phyloP scores from a whole-genome alignment of 2,888 invertebrate genomes.

The Hirtodrosophila duncani region DNA sequence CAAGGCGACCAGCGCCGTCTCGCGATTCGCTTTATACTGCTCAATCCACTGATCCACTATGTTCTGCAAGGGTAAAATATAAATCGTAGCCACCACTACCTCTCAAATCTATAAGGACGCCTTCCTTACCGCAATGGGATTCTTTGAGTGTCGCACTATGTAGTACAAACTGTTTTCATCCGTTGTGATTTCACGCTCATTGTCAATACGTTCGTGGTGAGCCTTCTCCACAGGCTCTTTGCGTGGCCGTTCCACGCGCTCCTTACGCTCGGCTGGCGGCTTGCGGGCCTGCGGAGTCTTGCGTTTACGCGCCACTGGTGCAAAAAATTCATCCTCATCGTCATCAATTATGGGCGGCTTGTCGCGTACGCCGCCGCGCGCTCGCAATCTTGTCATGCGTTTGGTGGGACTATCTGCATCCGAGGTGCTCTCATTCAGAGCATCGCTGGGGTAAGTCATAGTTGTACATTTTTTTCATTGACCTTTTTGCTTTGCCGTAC shows the following conservation, averaged over 20 bases:
- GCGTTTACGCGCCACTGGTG: conserved; percentile 75
- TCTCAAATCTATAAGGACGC: background rate
- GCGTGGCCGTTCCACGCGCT: conserved; percentile 76
- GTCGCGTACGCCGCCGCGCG: conserved; percentile 79
- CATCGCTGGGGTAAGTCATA: conserved; percentile 62
- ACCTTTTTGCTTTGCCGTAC: conserved; percentile 59
- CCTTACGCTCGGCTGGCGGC: conserved; percentile 70
- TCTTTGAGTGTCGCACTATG: conserved; percentile 89
- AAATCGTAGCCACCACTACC: background rate
- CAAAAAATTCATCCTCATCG: conserved; percentile 78
- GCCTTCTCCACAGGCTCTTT: conserved; percentile 76
- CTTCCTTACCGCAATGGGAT: conserved; percentile 85
- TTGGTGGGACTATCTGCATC: conserved; percentile 80
- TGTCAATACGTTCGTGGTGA: conserved; percentile 75
- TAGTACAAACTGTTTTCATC: conserved; percentile 92
- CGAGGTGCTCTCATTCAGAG: conserved; percentile 76
- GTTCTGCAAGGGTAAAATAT: too few species aligned
- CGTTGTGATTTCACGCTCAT: conserved; percentile 80
- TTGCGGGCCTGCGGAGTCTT: conserved; percentile 67
- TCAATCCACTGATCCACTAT: conserved; percentile 99
- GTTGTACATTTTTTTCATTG: too few species aligned
- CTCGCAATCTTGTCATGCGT: conserved; percentile 83
- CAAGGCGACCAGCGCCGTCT: conserved; percentile 92
- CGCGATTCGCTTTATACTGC: conserved; percentile 94
- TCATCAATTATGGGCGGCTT: conserved; percentile 79